Evolutionary conservation across 2,797 vertebrate genomes (phyloP).

Genomic region (Heteromormyrus szaboi): DNA sequence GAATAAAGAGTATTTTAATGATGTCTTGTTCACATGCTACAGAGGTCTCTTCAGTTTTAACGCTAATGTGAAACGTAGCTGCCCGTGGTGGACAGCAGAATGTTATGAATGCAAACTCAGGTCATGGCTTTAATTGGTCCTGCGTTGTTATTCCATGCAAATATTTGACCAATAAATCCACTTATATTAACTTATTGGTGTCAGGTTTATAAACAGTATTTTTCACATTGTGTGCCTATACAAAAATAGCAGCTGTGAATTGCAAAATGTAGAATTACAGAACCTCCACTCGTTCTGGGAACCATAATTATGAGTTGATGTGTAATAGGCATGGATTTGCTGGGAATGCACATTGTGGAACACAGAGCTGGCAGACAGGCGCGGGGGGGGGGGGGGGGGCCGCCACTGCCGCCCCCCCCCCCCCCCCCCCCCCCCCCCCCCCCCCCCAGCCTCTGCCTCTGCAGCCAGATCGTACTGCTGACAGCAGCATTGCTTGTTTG

Average conservation of each 20-base stretch:
- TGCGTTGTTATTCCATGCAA: neutral
- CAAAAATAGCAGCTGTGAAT: neutral
- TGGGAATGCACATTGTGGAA: conserved; percentile 2
- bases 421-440: no score
- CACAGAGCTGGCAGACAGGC: neutral
- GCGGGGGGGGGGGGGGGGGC: neutral
- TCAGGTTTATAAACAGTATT: neutral
- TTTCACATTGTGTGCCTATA: neutral
- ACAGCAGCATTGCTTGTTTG: neutral
- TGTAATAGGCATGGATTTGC: conserved; percentile 9
- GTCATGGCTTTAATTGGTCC: neutral
- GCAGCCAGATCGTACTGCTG: neutral
- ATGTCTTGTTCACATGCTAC: neutral
- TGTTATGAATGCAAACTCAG: neutral
- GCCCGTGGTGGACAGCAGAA: neutral
- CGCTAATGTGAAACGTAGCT: neutral
- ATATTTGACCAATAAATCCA: neutral
- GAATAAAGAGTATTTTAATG: conserved; percentile 7
- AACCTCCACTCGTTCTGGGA: neutral
- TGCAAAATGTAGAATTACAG: neutral
- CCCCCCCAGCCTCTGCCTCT: neutral
- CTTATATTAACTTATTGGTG: neutral
- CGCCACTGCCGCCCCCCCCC: no score
- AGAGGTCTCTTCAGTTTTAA: neutral
- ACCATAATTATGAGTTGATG: neutral